phyloP scores from a whole-genome alignment of 2,797 vertebrate genomes.

The Otolemur crassicaudatus region DNA sequence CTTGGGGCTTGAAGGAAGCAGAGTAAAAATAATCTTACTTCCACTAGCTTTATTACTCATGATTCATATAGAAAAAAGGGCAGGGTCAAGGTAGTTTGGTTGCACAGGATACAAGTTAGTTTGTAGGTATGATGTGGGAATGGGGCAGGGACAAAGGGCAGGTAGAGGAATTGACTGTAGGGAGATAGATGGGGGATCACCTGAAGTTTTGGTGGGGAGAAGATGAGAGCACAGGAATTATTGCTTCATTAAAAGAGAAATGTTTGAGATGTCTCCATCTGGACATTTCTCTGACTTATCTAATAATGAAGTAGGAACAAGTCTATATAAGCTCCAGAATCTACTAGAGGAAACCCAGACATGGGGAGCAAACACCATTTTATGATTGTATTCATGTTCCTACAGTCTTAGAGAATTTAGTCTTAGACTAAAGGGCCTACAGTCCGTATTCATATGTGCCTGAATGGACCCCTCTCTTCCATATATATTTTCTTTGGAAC shows the following conservation, averaged over 20 bases:
- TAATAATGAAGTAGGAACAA: constrained; percentile 17
- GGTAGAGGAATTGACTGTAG: not conserved
- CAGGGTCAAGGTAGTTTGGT: not conserved
- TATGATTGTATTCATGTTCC: constrained; percentile 13
- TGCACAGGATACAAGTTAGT: not conserved
- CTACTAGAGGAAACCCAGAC: constrained; percentile 32
- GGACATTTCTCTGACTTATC: constrained; percentile 9
- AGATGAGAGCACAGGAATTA: not conserved
- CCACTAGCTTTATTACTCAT: constrained; percentile 40
- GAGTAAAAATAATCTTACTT: not conserved
- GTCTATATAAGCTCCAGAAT: not conserved
- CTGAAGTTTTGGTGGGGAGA: not conserved
- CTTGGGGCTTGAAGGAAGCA: not conserved
- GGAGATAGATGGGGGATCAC: not conserved
- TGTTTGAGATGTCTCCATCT: not conserved
- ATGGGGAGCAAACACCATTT: constrained; percentile 9
- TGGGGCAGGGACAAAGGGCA: not conserved
- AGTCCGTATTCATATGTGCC: not conserved
- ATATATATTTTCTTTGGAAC: constrained; percentile 14
- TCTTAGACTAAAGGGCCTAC: not conserved
- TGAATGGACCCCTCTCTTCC: not conserved
- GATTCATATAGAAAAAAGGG: not conserved
- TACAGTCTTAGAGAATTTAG: constrained; percentile 26
- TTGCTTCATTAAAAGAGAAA: constrained; percentile 7
- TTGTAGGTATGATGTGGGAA: not conserved